A percentile compares a stretch with the other conserved stretches of the same genome.
Conservation (phyloP, 2,113 vertebrate genomes). For the Martes martes region DNA sequence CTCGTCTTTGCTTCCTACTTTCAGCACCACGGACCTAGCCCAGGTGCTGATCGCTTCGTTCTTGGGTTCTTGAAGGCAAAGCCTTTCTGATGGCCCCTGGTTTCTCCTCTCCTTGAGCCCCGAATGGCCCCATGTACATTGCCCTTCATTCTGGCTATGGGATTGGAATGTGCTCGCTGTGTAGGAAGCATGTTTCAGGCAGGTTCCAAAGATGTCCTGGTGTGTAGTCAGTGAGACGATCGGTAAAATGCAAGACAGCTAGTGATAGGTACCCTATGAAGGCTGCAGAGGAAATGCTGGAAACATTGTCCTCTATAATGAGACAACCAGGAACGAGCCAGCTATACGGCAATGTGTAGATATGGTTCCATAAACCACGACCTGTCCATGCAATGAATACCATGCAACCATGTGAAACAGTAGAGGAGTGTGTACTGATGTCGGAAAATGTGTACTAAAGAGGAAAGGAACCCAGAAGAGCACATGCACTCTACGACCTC, state of each 20-base stretch:
- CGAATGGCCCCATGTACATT: background rate
- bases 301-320: background rate
- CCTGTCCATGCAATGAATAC: background rate
- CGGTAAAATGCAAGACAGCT: background rate
- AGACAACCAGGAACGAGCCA: background rate
- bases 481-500: background rate
- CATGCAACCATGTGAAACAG: background rate
- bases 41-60: background rate
- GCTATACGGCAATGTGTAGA: background rate
- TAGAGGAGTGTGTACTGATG: background rate
- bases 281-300: background rate
- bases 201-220: background rate
- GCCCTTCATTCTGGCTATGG: background rate
- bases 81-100: background rate
- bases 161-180: background rate
- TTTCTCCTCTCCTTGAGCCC: background rate
- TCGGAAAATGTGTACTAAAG: background rate
- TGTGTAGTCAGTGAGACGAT: background rate
- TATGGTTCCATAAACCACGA: background rate
- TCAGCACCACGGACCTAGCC: background rate
- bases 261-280: background rate
- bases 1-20: background rate
- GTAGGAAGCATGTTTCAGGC: background rate
- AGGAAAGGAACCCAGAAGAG: background rate
- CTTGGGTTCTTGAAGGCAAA: background rate